Conservation (phyloP, 2,797 vertebrate genomes). For the Peromyscus nudipes region DNA sequence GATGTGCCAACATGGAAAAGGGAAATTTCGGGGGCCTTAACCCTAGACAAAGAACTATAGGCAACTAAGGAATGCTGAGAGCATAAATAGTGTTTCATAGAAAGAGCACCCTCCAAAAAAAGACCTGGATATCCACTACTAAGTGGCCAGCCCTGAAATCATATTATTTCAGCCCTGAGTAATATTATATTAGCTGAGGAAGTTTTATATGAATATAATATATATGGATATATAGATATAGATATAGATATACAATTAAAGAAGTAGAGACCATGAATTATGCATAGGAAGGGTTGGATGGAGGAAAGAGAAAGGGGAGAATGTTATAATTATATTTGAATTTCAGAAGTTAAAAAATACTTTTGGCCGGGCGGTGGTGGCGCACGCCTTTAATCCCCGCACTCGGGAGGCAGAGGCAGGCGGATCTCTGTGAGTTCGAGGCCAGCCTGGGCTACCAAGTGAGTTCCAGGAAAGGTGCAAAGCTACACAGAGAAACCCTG, state of each 20-base stretch:
- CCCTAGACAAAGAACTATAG: neutral
- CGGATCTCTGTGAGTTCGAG: no score
- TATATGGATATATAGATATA: neutral
- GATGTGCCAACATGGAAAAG: neutral
- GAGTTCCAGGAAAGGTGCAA: no score
- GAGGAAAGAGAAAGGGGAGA: neutral
- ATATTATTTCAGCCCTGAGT: neutral
- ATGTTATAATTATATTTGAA: neutral
- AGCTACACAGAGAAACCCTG: no score
- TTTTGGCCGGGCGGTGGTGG: no score
- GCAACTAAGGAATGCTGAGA: neutral
- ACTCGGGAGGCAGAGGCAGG: no score
- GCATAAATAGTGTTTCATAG: neutral
- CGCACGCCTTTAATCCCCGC: no score
- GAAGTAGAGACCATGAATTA: neutral
- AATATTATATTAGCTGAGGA: neutral
- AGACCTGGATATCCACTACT: neutral
- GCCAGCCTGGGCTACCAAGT: no score
- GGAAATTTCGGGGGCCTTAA: neutral
- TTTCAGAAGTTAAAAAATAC: neutral
- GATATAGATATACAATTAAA: neutral
- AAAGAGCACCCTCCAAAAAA: neutral
- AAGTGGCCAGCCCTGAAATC: neutral
- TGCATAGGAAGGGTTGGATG: neutral
- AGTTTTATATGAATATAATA: neutral